Conservation (phyloP, 2,888 invertebrate species). For the Lysandra coridon region DNA sequence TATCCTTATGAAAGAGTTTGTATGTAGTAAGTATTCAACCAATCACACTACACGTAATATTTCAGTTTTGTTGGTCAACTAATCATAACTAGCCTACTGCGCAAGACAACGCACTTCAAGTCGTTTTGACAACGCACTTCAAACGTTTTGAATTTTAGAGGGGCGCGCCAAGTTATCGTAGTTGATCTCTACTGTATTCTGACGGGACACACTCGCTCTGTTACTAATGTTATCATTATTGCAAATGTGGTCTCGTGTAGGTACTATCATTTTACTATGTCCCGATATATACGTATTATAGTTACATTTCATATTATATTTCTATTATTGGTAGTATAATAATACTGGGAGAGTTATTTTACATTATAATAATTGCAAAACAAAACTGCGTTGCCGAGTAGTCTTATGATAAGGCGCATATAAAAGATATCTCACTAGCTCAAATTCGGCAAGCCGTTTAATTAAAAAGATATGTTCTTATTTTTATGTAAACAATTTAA, state of each 20-base stretch:
- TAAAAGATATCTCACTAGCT: not conserved
- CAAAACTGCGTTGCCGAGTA: not conserved
- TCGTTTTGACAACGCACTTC: too few relatives aligned
- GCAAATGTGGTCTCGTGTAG: not conserved
- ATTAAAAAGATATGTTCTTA: too few relatives aligned
- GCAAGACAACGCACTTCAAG: too few relatives aligned
- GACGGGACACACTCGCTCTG: not conserved
- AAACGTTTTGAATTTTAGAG: too few relatives aligned
- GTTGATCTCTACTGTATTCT: not conserved
- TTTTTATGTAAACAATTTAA: too few relatives aligned
- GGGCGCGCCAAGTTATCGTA: too few relatives aligned
- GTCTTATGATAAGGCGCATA: too few relatives aligned
- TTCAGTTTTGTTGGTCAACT: too few relatives aligned
- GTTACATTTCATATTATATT: not conserved
- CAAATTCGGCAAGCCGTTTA: not conserved
- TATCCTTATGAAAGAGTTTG: too few relatives aligned
- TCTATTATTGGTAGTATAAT: not conserved
- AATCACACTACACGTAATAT: too few relatives aligned
- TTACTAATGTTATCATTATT: conserved; percentile 22
- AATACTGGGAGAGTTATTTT: not conserved
- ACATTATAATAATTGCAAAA: not conserved
- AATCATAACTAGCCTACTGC: too few relatives aligned
- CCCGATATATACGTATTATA: not conserved
- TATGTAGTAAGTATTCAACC: too few relatives aligned
- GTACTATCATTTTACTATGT: not conserved